These are phyloP conservation scores for Pseudomugil tenellus DNA, from an alignment of 2,797 vertebrate species.

Conservation along the genomic window DNA sequence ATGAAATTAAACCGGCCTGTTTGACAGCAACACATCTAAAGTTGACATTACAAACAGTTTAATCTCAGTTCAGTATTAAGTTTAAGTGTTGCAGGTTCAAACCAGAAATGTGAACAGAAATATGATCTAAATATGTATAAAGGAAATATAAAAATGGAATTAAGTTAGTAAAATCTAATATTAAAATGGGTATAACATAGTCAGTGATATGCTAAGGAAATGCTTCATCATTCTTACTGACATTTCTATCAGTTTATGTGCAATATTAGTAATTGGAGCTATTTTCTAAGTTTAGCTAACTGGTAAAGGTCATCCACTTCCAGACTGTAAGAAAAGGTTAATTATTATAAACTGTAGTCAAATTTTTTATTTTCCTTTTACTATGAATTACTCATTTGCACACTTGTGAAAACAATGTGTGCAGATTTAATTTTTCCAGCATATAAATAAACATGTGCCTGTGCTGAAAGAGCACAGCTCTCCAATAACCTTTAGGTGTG, in stretches of 20 bases:
- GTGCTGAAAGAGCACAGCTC: not conserved
- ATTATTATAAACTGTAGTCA: slow-evolving; percentile 15
- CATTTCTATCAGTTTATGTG: not conserved
- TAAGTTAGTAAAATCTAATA: not conserved
- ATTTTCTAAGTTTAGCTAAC: slow-evolving; percentile 10
- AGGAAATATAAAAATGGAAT: slow-evolving; percentile 42
- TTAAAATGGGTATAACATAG: not conserved
- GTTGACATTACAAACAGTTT: slow-evolving; percentile 27
- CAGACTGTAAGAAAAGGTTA: slow-evolving; percentile 15
- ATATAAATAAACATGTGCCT: slow-evolving; percentile 2
- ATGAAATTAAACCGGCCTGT: slow-evolving; percentile 26
- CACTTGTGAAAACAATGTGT: slow-evolving; percentile 6
- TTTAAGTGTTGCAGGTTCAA: slow-evolving; percentile 29
- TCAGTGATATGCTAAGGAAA: not conserved
- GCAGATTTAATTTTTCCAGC: slow-evolving; percentile 25
- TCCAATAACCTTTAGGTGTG: slow-evolving; percentile 18
- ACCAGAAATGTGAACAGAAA: slow-evolving; percentile 35
- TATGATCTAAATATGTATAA: too few species aligned
- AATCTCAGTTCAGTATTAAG: slow-evolving; percentile 40
- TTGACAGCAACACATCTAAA: slow-evolving; percentile 40
- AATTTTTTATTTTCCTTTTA: not conserved
- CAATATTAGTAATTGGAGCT: slow-evolving; percentile 1
- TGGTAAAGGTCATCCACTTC: not conserved
- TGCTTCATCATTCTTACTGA: not conserved
- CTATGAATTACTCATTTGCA: slow-evolving; percentile 11